Conservation (phyloP, 2,888 invertebrate species). For the Clistopyga incitator region DNA sequence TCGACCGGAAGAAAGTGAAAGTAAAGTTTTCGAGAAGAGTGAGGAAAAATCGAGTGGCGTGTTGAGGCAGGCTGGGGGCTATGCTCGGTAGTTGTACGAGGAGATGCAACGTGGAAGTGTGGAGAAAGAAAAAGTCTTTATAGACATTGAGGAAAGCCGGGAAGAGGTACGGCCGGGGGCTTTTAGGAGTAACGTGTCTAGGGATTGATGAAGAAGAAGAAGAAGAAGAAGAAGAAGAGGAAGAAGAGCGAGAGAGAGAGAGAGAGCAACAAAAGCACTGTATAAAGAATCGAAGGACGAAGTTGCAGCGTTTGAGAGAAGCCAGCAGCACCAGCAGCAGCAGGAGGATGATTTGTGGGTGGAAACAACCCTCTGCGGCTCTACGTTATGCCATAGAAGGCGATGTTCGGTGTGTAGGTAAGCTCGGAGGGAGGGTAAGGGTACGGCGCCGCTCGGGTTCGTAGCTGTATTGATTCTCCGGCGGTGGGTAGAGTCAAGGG, state of each 20-base stretch:
- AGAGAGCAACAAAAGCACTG: conserved; percentile 49
- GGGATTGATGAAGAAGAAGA: too few species aligned
- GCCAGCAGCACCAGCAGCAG: conserved; percentile 6
- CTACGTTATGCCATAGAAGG: conserved; percentile 69
- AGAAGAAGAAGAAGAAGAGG: conserved; percentile 38
- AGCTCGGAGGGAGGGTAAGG: conserved; percentile 69
- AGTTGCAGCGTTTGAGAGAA: conserved; percentile 35
- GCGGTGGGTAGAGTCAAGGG: conserved; percentile 75
- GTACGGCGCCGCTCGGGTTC: conserved; percentile 79
- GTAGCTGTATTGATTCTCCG: conserved; percentile 83
- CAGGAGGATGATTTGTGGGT: conserved; percentile 11
- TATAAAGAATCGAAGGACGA: conserved; percentile 30
- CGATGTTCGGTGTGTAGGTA: conserved; percentile 64
- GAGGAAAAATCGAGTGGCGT: conserved; percentile 47
- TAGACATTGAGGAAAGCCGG: conserved; percentile 67
- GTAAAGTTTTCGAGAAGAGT: conserved; percentile 60
- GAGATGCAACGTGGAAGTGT: conserved; percentile 39
- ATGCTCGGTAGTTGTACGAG: conserved; percentile 13
- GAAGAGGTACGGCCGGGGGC: conserved; percentile 58
- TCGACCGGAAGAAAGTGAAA: conserved; percentile 66
- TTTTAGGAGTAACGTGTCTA: conserved; percentile 52
- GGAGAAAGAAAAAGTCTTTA: conserved; percentile 58
- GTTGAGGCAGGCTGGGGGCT: conserved; percentile 38
- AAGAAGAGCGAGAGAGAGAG: neutral
- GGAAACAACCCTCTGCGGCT: conserved; percentile 27